These are phyloP conservation scores for Atta texana DNA, from an alignment of 1,140 invertebrate species.

Conservation along the genomic window DNA sequence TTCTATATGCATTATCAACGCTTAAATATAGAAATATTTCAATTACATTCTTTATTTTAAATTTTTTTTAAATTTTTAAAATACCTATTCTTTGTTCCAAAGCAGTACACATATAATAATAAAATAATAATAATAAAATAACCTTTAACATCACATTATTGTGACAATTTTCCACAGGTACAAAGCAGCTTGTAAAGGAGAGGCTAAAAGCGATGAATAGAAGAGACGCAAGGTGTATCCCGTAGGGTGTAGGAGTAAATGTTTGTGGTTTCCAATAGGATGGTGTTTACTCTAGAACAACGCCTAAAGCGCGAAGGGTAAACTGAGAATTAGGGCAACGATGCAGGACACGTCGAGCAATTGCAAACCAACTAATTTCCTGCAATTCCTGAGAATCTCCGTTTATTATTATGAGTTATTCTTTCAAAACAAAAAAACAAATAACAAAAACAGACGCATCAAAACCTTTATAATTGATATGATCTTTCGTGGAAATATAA, in stretches of 20 bases:
- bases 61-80: neutral
- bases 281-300: slow-evolving; percentile 73
- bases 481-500: no score
- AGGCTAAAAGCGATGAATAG: neutral
- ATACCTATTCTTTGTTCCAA: neutral
- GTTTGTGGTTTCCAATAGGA: slow-evolving; percentile 77
- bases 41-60: neutral
- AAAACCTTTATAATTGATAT: neutral
- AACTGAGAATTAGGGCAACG: slow-evolving; percentile 73
- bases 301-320: slow-evolving; percentile 68
- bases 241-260: slow-evolving; percentile 73
- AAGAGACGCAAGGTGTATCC: slow-evolving; percentile 49
- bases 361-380: slow-evolving; percentile 20
- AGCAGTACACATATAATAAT: neutral
- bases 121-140: slow-evolving; percentile 10
- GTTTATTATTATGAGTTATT: neutral
- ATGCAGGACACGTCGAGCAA: slow-evolving; percentile 62
- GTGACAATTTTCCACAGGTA: neutral
- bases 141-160: neutral
- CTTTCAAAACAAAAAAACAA: neutral
- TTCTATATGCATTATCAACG: neutral
- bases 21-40: slow-evolving; percentile 15
- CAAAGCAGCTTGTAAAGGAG: neutral
- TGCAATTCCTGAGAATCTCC: neutral
- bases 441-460: neutral